Percentiles rank a stretch among this genome's conserved stretches.
phyloP scores from a whole-genome alignment of 2,888 invertebrate genomes.

The Iphiclides podalirius region DNA sequence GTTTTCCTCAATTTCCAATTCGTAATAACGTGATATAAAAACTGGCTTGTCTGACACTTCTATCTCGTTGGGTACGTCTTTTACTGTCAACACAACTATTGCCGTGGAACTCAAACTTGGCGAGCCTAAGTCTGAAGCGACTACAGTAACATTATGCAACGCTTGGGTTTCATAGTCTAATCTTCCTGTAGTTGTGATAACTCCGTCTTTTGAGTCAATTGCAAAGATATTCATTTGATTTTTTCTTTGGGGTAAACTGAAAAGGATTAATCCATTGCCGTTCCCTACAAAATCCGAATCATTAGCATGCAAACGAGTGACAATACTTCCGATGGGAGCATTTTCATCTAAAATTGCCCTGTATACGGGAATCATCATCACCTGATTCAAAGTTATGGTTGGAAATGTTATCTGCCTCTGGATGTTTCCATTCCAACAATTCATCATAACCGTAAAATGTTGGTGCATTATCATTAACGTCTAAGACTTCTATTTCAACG shows the following conservation, averaged over 20 bases:
- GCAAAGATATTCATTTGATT: slow-evolving; percentile 84
- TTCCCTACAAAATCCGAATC: slow-evolving; percentile 92
- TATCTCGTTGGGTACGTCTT: slow-evolving; percentile 82
- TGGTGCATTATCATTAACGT: slow-evolving; percentile 91
- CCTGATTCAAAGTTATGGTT: slow-evolving; percentile 77
- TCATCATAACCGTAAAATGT: slow-evolving; percentile 89
- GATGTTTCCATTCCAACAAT: slow-evolving; percentile 68
- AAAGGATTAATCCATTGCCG: slow-evolving; percentile 92
- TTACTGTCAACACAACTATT: slow-evolving; percentile 83
- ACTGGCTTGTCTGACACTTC: slow-evolving; percentile 71
- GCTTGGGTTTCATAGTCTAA: slow-evolving; percentile 85
- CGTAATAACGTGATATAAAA: slow-evolving; percentile 87
- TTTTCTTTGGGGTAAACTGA: slow-evolving; percentile 84
- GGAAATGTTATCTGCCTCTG: slow-evolving; percentile 66
- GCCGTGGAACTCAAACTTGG: slow-evolving; percentile 91
- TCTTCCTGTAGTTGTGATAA: slow-evolving; percentile 86
- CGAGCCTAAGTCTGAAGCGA: slow-evolving; percentile 92
- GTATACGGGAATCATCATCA: slow-evolving; percentile 85
- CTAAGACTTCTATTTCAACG: slow-evolving; percentile 89
- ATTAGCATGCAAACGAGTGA: slow-evolving; percentile 89
- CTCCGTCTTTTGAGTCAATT: slow-evolving; percentile 92
- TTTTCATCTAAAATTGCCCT: slow-evolving; percentile 88
- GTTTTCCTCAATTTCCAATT: slow-evolving; percentile 91
- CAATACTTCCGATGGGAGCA: slow-evolving; percentile 85
- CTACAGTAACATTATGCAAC: slow-evolving; percentile 86